Evolutionary conservation across 2,113 vertebrate genomes (phyloP).

Genomic region (Erinaceus europaeus): DNA sequence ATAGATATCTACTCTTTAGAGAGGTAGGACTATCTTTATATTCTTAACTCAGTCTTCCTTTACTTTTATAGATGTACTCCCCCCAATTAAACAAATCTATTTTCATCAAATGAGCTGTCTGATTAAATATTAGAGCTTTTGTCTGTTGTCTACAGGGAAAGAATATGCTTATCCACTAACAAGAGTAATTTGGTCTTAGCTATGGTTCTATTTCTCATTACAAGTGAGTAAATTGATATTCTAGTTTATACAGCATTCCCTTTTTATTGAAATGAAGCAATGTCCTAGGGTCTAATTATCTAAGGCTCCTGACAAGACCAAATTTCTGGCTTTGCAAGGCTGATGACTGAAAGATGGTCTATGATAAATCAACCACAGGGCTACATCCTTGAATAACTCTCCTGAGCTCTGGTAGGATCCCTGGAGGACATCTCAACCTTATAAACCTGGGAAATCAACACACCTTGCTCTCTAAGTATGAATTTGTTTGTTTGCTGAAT

Average conservation of each 20-base stretch:
- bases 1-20: neutral
- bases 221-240: conserved; percentile 50
- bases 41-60: conserved; percentile 31
- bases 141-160: conserved; percentile 33
- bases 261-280: conserved; percentile 54
- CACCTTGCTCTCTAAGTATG: neutral
- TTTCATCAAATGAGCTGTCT: conserved; percentile 43
- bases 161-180: conserved; percentile 44
- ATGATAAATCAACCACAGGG: neutral
- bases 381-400: neutral
- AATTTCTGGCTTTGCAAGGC: conserved; percentile 19
- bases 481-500: conserved; percentile 19
- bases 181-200: conserved; percentile 41
- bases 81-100: conserved; percentile 58
- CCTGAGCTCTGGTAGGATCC: neutral
- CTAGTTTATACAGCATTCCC: conserved; percentile 31
- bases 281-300: conserved; percentile 52
- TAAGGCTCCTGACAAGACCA: conserved; percentile 38
- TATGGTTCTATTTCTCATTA: conserved; percentile 52
- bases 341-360: neutral
- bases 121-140: conserved; percentile 53
- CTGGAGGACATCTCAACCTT: neutral
- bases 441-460: neutral
- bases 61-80: conserved; percentile 31
- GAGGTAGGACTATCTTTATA: neutral